A percentile compares a stretch with the other conserved stretches of the same genome.
Conservation (phyloP, 2,797 vertebrate genomes). For the Labroides dimidiatus region DNA sequence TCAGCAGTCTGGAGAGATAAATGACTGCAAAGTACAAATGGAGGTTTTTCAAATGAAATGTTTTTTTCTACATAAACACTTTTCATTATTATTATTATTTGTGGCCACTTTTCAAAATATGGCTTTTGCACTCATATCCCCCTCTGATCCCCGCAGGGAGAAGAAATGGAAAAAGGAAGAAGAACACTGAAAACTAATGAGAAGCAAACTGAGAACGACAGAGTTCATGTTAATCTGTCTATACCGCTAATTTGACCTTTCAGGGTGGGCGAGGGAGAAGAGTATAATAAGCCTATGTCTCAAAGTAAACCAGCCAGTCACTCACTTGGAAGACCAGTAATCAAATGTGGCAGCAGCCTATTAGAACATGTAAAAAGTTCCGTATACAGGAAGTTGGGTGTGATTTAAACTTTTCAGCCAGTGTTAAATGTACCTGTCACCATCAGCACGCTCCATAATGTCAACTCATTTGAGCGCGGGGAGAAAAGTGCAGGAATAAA, state of each 20-base stretch:
- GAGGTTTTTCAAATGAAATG: slow-evolving; percentile 6
- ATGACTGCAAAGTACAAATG: slow-evolving; percentile 13
- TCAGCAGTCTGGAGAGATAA: slow-evolving; percentile 17
- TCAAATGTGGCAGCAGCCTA: slow-evolving; percentile 62
- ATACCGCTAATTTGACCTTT: slow-evolving; percentile 30
- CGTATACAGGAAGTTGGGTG: slow-evolving; percentile 58
- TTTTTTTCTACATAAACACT: slow-evolving; percentile 22
- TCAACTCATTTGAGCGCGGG: slow-evolving; percentile 67
- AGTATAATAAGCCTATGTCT: slow-evolving; percentile 27
- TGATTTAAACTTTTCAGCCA: slow-evolving; percentile 67
- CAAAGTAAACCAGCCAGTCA: slow-evolving; percentile 57
- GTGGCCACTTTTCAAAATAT: slow-evolving; percentile 16
- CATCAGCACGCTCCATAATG: slow-evolving; percentile 67
- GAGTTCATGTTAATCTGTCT: slow-evolving; percentile 28
- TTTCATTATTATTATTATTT: slow-evolving; percentile 30
- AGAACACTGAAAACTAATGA: slow-evolving; percentile 23
- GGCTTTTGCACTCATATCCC: slow-evolving; percentile 15
- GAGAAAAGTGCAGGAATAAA: slow-evolving; percentile 71
- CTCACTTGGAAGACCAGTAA: slow-evolving; percentile 57
- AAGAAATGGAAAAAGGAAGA: slow-evolving; percentile 8
- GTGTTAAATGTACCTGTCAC: slow-evolving; percentile 77
- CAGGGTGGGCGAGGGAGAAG: slow-evolving; percentile 16
- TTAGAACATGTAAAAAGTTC: slow-evolving; percentile 43
- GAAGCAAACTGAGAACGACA: slow-evolving; percentile 34
- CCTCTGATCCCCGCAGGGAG: background rate